phyloP scores from a whole-genome alignment of 2,113 vertebrate genomes.

The Dromiciops gliroides region DNA sequence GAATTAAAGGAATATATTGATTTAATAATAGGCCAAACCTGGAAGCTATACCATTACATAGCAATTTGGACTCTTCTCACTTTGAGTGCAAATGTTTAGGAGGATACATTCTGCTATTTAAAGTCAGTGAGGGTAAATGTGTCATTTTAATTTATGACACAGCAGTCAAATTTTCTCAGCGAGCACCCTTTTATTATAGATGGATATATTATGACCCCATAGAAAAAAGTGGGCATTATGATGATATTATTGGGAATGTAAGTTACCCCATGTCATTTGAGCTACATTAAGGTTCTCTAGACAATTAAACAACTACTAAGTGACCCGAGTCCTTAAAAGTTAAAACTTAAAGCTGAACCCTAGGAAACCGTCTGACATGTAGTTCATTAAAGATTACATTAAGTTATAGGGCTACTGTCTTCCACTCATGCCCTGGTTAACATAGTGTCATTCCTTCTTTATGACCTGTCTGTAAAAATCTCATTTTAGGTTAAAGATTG shows the following conservation, averaged over 20 bases:
- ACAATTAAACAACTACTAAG: slow-evolving; percentile 62
- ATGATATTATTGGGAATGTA: slow-evolving; percentile 41
- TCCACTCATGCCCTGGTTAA: slow-evolving; percentile 13
- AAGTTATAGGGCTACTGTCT: not conserved
- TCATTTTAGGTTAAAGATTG: slow-evolving; percentile 52
- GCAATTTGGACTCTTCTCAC: slow-evolving; percentile 45
- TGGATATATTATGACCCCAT: slow-evolving; percentile 5
- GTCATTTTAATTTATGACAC: slow-evolving; percentile 43
- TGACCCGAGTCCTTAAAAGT: slow-evolving; percentile 50
- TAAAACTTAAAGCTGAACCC: slow-evolving; percentile 58
- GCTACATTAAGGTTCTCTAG: not conserved
- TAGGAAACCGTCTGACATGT: slow-evolving; percentile 51
- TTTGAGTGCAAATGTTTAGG: slow-evolving; percentile 10
- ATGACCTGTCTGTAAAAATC: slow-evolving; percentile 50
- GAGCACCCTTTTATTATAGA: slow-evolving; percentile 12
- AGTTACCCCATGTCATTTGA: slow-evolving; percentile 35
- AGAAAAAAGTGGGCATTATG: slow-evolving; percentile 21
- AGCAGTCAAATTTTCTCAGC: slow-evolving; percentile 54
- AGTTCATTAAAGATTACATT: slow-evolving; percentile 65
- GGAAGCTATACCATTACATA: slow-evolving; percentile 25
- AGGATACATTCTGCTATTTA: slow-evolving; percentile 35
- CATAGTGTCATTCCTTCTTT: slow-evolving; percentile 11
- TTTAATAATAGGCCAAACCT: slow-evolving; percentile 10
- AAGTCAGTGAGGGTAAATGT: slow-evolving; percentile 47
- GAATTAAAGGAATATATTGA: slow-evolving; percentile 18